Base-by-base conservation (phyloP, 2,797 vertebrate species). In the Tapirus indicus region DNA sequence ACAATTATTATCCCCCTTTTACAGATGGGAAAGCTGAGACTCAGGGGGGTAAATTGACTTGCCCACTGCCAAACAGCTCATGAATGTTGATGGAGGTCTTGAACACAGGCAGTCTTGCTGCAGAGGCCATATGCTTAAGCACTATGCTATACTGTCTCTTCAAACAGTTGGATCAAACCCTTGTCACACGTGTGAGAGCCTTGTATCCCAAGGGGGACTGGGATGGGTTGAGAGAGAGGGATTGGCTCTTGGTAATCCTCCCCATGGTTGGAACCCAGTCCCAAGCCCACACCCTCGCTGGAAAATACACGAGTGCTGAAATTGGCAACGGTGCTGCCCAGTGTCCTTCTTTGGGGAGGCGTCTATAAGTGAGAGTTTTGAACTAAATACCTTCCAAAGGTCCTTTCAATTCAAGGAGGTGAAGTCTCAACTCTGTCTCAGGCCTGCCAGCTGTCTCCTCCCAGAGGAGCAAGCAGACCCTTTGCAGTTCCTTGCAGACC, bases 281-380 rank as follows among this genome's bases (percentile, higher is more conserved):
- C 13, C 64, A 69, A 84, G 27, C n/a, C 47, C 58, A 44, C 56
- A 79, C 66, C 35, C 74, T 90, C 27, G 12, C 32, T 94, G 52
- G 27, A 71, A 94, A 88, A 64, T 77, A 49, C 8, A 21, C 1
- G 20, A 68, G 35, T 52, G 27, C 20, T 80, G 44, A 74, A 94
- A 91, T 2, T 93, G 75, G 80, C 69, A 77, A 32, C 44, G 14
- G 3, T 32, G 35, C 56, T 23, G 27, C 32, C 78, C 32, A 68
- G 44, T 88, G 52, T 82, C 44, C 41, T 32, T 95, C 35, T 91
- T n/a, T 80, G 35, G 25, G 10, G n/a, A 66, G 16, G 64, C 8
- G 90, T 64, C 68, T 92, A 1, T 69, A 80, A 64, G 25, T 86
- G 54, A 93, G 58, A 95, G 49, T 25, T 74, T 96, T 96, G 69